Evolutionary conservation across 2,888 invertebrate genomes (phyloP).

Genomic region (Noctua pronuba): DNA sequence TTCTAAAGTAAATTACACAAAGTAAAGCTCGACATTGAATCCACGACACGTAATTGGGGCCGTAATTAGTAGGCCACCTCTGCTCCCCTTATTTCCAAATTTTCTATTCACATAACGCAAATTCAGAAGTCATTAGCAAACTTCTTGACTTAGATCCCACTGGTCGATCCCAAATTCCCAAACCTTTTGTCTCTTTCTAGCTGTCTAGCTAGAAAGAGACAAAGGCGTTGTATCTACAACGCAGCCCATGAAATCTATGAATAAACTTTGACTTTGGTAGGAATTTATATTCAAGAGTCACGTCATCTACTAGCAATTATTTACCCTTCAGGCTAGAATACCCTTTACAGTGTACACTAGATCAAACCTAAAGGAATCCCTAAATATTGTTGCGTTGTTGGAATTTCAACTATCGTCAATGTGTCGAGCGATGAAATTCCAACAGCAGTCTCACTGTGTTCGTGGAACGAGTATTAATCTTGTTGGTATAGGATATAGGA

Average conservation of each 20-base stretch:
- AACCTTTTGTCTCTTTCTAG: neutral
- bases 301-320: neutral
- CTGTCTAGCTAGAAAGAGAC: too few species aligned
- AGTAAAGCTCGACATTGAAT: neutral
- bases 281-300: neutral
- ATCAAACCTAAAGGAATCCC: too few species aligned
- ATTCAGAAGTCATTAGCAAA: neutral
- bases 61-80: neutral
- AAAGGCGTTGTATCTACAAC: too few species aligned
- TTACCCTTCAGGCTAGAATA: neutral
- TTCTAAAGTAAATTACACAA: neutral
- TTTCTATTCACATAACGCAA: neutral
- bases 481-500: neutral
- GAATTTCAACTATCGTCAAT: neutral
- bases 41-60: neutral
- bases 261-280: neutral
- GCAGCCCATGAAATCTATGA: neutral
- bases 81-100: neutral
- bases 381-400: neutral
- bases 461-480: constrained; percentile 2
- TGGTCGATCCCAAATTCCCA: neutral
- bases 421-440: neutral
- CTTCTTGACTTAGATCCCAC: neutral
- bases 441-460: neutral
- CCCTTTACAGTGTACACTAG: neutral